Evolutionary conservation across 2,888 invertebrate genomes (phyloP).

Genomic region (Drosophila leonis): DNA sequence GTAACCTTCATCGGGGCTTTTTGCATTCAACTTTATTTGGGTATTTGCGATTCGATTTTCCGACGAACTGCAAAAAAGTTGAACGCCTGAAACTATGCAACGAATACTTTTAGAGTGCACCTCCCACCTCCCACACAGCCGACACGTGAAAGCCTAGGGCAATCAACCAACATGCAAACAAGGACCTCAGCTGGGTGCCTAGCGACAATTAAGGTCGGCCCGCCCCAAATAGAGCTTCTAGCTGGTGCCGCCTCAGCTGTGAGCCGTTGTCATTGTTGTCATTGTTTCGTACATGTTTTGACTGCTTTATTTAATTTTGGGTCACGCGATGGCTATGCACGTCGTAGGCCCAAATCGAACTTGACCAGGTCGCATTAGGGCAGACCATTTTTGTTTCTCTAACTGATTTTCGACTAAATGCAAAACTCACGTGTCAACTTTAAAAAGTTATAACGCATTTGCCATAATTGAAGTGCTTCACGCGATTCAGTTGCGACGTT

Average conservation of each 20-base stretch:
- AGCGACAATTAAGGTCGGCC: conserved; percentile 73
- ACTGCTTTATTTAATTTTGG: conserved; percentile 73
- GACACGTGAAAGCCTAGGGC: conserved; percentile 30
- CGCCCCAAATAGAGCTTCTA: conserved; percentile 6
- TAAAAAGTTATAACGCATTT: conserved; percentile 45
- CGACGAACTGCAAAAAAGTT: conserved; percentile 66
- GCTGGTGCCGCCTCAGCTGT: conserved; percentile 26
- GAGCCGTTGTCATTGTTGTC: conserved; percentile 65
- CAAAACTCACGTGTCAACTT: conserved; percentile 67
- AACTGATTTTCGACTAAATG: conserved; percentile 48
- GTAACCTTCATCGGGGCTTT: conserved; percentile 47
- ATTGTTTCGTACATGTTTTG: conserved; percentile 63
- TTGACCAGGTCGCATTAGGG: conserved; percentile 50
- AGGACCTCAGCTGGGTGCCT: conserved; percentile 56
- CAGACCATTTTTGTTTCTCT: conserved; percentile 14
- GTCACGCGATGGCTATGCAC: conserved; percentile 62
- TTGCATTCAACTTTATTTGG: conserved; percentile 21
- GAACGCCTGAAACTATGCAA: conserved; percentile 60
- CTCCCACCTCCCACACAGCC: conserved; percentile 49
- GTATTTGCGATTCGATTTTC: conserved; percentile 49
- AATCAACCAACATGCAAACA: conserved; percentile 72
- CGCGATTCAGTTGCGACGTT: conserved; percentile 52
- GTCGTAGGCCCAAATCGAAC: conserved; percentile 31
- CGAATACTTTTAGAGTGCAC: conserved; percentile 48
- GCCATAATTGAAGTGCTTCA: conserved; percentile 68